Evolutionary conservation across 2,113 vertebrate genomes (phyloP), one percentile per base, ranked within the genome.

Genomic region (Percina caprodes): DNA sequence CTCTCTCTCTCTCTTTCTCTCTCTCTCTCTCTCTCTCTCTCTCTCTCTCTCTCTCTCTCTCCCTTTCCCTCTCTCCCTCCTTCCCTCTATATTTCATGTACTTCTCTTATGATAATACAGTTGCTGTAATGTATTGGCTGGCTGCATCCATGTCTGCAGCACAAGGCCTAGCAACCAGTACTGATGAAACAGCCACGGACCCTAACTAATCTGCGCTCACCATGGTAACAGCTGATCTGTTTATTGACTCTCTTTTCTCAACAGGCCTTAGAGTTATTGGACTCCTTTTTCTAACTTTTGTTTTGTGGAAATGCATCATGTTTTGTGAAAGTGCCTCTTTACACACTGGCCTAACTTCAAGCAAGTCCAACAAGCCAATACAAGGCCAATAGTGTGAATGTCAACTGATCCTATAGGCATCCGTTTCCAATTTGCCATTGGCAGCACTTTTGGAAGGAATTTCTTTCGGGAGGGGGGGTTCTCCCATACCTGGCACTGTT

Each of bases 351-450:
- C 55, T 48, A 63, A 81, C 63, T 74, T 86, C 69, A 72, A 74
- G 54, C 46, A 67, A 79, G 75, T 82, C 56, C 73, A 85, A 75
- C 63, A 86, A 85, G 90, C 77, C 78, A 84, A 87, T 87, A 80
- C n/a, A 82, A 69, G 77, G 74, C 67, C 79, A 82, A 88, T 91
- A 80, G 59, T 74, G 62, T 80, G 73, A 89, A 92, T 91, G 88
- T 92, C 90, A 87, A 77, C 79, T 56, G 77, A 80, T 76, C 75
- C 61, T 78, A 86, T 74, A 83, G 81, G 81, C 77, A 86, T 89
- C 82, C 79, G 59, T 84, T 92, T 91, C 75, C 90, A 93, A 88
- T 93, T 89, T 92, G 74, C 85, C 80, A 83, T 61, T 80, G 80
- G 87, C 86, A 86, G 83, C 86, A 88, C 74, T 88, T 92, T 92